These are phyloP conservation scores for Pogonus chalceus DNA, from an alignment of 1,140 invertebrate species.

Conservation along the genomic window DNA sequence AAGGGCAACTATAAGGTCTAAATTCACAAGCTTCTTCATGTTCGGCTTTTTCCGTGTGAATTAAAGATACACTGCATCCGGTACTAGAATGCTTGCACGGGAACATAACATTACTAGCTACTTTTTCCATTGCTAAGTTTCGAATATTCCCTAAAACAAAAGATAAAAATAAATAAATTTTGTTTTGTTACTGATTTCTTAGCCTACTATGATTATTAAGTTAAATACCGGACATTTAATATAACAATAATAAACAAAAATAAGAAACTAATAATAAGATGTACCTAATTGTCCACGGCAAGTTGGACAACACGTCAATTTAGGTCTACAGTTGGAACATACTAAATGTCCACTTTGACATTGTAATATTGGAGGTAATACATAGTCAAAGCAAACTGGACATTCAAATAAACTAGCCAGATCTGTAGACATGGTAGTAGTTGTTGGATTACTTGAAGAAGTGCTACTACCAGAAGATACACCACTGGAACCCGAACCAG, in stretches of 20 bases:
- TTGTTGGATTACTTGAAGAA: slow-evolving; percentile 24
- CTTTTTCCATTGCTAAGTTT: slow-evolving; percentile 98
- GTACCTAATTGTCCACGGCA: slow-evolving; percentile 93
- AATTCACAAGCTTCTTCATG: slow-evolving; percentile 98
- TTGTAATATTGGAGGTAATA: slow-evolving; percentile 89
- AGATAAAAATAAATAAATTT: not conserved
- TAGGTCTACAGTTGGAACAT: slow-evolving; percentile 92
- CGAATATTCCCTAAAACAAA: slow-evolving; percentile 76
- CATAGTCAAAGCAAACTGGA: slow-evolving; percentile 99
- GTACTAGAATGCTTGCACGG: slow-evolving; percentile 98
- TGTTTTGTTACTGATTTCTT: not conserved
- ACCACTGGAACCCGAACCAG: not conserved
- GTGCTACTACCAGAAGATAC: not conserved
- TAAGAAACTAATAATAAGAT: slow-evolving; percentile 12
- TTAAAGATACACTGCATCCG: slow-evolving; percentile 85
- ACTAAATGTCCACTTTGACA: slow-evolving; percentile 81
- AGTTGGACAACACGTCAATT: slow-evolving; percentile 93
- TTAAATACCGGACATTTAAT: not conserved
- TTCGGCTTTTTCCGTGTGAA: slow-evolving; percentile 93
- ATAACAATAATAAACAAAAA: not conserved
- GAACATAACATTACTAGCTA: slow-evolving; percentile 95
- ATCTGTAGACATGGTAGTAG: slow-evolving; percentile 64
- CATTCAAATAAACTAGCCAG: slow-evolving; percentile 95
- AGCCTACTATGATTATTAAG: not conserved
- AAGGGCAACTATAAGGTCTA: slow-evolving; percentile 94